Base-by-base conservation (phyloP, 2,113 vertebrate genomes). In the Pleuronectes platessa region DNA sequence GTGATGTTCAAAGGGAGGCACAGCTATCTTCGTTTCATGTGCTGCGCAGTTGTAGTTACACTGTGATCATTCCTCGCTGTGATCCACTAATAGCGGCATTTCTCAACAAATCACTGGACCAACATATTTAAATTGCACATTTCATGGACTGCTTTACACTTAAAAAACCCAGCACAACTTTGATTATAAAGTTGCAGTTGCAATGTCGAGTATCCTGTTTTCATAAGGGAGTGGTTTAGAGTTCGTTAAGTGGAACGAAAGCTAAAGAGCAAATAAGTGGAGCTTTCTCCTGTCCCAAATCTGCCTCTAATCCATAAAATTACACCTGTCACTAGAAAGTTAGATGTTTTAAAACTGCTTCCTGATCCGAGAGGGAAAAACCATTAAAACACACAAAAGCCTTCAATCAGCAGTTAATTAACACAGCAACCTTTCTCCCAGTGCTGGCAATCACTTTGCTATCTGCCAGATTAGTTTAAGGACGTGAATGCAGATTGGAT, bases 251-350 rank as follows among this genome's bases (percentile, higher is more conserved):
- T 82, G 76, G 86, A 86, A 85, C 68, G 78, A 73, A 78, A 79
- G 83, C 79, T 70, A 76, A 79, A 85, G 82, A 78, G 86, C 76
- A 85, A 89, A 90, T 88, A 88, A 88, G 79, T 69, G 69, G 76
- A 85, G 83, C 81, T 82, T 82, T 81, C 62, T 75, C 61, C 53
- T 81, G 83, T 74, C 67, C 70, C 56, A 76, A 89, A 86, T 86
- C 82, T 76, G 87, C 90, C 81, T 90, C 85, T 93, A 95, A 94
- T 93, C 94, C 88, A n/a, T 92, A 92, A 95, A 96, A 96, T 95
- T 94, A 95, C 93, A 96, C 94, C 94, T 95, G 95, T 94, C 94
- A 95, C 93, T 94, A 91, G 51, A 89, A 90, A 92, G 88, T 93
- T 90, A 90, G 84, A 93, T 94, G 94, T 94, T 95, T 95, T 94